Evolutionary conservation across 2,113 vertebrate species (phyloP).

Genomic region (Forbesichthys papilliferus): DNA sequence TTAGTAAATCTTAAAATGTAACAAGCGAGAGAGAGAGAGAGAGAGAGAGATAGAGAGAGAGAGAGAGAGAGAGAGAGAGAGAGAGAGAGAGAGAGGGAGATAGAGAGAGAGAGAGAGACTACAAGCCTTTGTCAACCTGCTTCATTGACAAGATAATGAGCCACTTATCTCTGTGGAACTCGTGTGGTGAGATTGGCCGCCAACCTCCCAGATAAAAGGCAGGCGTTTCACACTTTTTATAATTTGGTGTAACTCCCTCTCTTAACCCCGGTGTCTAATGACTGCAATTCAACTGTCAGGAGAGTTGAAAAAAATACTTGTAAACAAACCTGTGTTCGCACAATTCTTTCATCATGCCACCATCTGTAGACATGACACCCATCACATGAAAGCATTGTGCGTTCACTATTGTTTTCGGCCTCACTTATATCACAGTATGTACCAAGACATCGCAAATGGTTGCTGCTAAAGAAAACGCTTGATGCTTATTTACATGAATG

Average conservation of each 20-base stretch:
- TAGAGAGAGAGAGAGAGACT: constrained; percentile 20
- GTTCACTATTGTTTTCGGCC: no score
- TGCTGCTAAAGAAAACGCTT: no score
- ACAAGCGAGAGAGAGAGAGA: background rate
- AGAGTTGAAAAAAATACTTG: background rate
- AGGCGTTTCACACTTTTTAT: constrained; percentile 25
- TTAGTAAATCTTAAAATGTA: no score
- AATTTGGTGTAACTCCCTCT: constrained; percentile 9
- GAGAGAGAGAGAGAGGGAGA: constrained; percentile 19
- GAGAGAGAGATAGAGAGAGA: background rate
- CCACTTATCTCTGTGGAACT: constrained; percentile 33
- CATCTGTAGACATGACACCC: no score
- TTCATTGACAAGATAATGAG: constrained; percentile 14
- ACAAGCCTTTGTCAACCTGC: constrained; percentile 5
- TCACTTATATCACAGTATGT: no score
- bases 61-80: background rate
- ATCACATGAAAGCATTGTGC: no score
- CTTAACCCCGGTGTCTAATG: background rate
- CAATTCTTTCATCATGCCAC: background rate
- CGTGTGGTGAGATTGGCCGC: constrained; percentile 43
- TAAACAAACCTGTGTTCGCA: background rate
- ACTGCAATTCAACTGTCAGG: constrained; percentile 30
- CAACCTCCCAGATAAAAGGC: constrained; percentile 40
- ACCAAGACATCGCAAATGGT: no score
- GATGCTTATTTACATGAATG: no score